phyloP scores from a whole-genome alignment of 2,113 vertebrate species.

The Crotalus tigris region DNA sequence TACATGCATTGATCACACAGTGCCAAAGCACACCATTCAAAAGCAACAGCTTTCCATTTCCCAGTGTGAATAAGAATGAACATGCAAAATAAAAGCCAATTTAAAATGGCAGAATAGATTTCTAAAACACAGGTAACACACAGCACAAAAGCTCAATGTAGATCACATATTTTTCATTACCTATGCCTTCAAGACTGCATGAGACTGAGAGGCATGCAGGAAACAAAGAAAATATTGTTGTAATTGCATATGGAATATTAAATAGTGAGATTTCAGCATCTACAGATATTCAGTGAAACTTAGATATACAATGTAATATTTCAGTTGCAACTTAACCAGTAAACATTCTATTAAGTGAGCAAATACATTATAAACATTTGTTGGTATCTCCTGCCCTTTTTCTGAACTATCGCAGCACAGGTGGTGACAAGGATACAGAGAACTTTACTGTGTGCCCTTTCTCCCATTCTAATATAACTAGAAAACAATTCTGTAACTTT shows the following conservation, averaged over 20 bases:
- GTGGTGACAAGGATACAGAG: not conserved
- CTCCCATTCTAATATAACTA: not conserved
- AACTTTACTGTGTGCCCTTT: not conserved
- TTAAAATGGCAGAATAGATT: conserved; percentile 62
- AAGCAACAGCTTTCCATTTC: conserved; percentile 74
- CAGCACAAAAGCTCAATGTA: conserved; percentile 63
- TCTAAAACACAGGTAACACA: conserved; percentile 64
- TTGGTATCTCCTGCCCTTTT: not conserved
- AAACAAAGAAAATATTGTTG: conserved; percentile 57
- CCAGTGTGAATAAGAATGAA: conserved; percentile 74
- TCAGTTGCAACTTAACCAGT: not conserved
- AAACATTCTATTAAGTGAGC: conserved; percentile 11
- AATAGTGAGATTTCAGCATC: conserved; percentile 57
- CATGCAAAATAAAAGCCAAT: conserved; percentile 73
- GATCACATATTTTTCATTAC: conserved; percentile 44
- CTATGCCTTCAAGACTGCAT: conserved; percentile 60
- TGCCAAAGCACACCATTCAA: conserved; percentile 79
- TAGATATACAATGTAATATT: conserved; percentile 12
- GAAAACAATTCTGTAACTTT: not conserved
- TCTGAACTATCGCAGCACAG: conserved; percentile 7
- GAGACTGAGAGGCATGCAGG: conserved; percentile 67
- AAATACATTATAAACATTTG: not conserved
- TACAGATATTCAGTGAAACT: conserved; percentile 67
- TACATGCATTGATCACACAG: conserved; percentile 77
- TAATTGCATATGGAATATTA: conserved; percentile 59